Evolutionary conservation across 2,888 invertebrate species (phyloP).

Genomic region (Ganaspis brasiliensis): DNA sequence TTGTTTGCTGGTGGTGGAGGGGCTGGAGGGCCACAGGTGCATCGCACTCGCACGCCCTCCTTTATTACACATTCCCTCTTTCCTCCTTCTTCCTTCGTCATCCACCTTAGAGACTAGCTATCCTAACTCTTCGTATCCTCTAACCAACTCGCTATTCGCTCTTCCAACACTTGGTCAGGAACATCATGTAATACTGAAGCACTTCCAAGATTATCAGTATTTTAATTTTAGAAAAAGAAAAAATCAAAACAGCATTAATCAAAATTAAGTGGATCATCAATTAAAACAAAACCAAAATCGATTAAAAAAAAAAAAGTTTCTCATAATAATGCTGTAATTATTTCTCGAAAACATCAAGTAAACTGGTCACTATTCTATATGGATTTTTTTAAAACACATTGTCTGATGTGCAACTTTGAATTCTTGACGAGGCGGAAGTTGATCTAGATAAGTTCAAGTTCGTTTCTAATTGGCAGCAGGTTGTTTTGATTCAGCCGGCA

Average conservation of each 20-base stretch:
- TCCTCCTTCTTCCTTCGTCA: conserved; percentile 51
- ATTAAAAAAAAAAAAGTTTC: no score
- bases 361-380: no score
- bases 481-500: background rate
- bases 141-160: conserved; percentile 23
- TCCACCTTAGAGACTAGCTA: conserved; percentile 50
- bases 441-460: conserved; percentile 6
- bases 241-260: background rate
- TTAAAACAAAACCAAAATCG: no score
- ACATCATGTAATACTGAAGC: background rate
- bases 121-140: conserved; percentile 27
- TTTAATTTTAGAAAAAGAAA: background rate
- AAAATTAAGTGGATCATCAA: no score
- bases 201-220: background rate
- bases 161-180: conserved; percentile 1
- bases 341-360: no score
- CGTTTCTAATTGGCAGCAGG: background rate
- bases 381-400: no score
- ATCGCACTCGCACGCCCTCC: conserved; percentile 72
- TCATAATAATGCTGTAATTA: no score
- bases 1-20: conserved; percentile 52
- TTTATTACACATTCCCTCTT: conserved; percentile 62
- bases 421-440: background rate
- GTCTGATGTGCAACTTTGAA: background rate
- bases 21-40: conserved; percentile 73